phyloP scores from a whole-genome alignment of 2,797 vertebrate genomes.

The Euthynnus affinis region DNA sequence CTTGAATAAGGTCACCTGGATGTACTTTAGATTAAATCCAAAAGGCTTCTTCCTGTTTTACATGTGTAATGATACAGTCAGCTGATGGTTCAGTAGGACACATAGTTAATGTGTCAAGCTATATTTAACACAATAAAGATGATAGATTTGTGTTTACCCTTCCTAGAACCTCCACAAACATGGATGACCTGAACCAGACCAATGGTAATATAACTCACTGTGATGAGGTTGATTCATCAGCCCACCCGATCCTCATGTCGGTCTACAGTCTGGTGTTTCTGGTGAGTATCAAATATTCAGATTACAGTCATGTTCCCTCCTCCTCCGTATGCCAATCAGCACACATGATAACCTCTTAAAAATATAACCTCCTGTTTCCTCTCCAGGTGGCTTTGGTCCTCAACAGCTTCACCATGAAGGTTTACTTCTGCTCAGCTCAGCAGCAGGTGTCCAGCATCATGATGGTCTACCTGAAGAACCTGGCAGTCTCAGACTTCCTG shows the following conservation, averaged over 20 bases:
- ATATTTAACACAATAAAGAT: too few relatives aligned
- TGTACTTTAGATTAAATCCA: too few relatives aligned
- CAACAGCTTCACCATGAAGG: conserved; percentile 77
- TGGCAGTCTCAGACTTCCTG: conserved; percentile 81
- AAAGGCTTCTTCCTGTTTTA: too few relatives aligned
- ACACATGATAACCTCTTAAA: too few relatives aligned
- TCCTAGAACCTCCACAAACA: not conserved
- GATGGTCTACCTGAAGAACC: conserved; percentile 84
- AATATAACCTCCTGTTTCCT: too few relatives aligned
- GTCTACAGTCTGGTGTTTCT: conserved; percentile 74
- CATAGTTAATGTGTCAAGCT: too few relatives aligned
- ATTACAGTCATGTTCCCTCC: not conserved
- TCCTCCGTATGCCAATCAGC: too few relatives aligned
- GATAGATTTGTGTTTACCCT: not conserved
- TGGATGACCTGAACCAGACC: not conserved
- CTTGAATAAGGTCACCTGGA: too few relatives aligned
- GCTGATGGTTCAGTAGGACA: too few relatives aligned
- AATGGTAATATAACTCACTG: not conserved
- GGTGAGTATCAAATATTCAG: conserved; percentile 48
- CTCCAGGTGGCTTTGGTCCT: conserved; percentile 73
- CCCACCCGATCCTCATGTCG: conserved; percentile 47
- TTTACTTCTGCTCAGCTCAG: conserved; percentile 76
- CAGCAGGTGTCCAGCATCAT: conserved; percentile 58
- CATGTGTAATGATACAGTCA: too few relatives aligned
- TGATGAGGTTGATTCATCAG: rapidly evolving